phyloP scores from a whole-genome alignment of 2,888 invertebrate genomes.

The Tridacna crocea region DNA sequence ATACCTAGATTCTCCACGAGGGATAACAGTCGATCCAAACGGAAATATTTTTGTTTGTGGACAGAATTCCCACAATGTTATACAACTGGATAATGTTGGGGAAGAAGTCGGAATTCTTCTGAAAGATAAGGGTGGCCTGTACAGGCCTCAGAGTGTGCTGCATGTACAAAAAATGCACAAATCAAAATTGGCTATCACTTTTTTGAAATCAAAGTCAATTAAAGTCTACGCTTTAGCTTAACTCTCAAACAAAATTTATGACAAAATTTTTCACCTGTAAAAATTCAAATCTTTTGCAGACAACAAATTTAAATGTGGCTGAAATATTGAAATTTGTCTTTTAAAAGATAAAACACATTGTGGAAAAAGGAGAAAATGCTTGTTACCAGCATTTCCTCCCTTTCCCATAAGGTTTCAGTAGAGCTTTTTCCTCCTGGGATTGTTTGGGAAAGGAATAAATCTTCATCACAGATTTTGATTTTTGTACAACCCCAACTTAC shows the following conservation, averaged over 20 bases:
- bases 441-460: constrained; percentile 6
- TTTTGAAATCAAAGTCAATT: constrained; percentile 53
- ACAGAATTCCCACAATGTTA: constrained; percentile 55
- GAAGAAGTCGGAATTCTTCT: constrained; percentile 43
- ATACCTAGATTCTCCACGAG: constrained; percentile 50
- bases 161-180: constrained; percentile 39
- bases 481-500: too few species aligned
- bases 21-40: constrained; percentile 47
- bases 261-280: background rate
- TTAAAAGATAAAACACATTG: background rate
- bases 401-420: constrained; percentile 4
- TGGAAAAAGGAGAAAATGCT: constrained; percentile 3
- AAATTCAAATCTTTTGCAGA: background rate
- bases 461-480: background rate
- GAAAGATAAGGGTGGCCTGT: constrained; percentile 36
- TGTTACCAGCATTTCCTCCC: background rate
- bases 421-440: background rate
- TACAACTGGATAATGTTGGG: constrained; percentile 51
- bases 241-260: too few species aligned
- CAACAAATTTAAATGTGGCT: background rate
- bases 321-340: too few species aligned
- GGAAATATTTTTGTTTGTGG: constrained; percentile 55
- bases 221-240: constrained; percentile 53
- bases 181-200: constrained; percentile 42
- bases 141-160: constrained; percentile 52